Evolutionary conservation across 2,888 invertebrate genomes (phyloP), one percentile per base, ranked within the genome.

Genomic region (Ormyrus nitidulus): DNA sequence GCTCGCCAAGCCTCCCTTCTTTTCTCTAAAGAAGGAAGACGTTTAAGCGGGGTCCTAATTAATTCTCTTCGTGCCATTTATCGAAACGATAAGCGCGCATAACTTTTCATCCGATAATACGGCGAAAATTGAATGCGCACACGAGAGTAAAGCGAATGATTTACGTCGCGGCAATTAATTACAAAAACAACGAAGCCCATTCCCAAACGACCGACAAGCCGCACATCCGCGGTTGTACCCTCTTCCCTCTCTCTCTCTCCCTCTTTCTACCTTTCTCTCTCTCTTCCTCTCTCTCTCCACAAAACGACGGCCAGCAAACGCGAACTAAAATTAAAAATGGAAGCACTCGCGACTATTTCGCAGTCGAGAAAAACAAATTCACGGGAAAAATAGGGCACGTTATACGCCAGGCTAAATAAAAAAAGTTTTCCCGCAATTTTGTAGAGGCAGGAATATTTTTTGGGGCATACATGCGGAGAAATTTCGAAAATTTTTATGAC

Each of bases 231-330:
- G 69, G 69, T 79, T 61, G 61, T 73, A 61, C 59, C 49, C 10
- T 9, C 48, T 8, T 19, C 4, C 10, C 9, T 48, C 19, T 58
- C 58, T 44, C 48, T 11, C 44, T 8, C 58, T 68, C 44, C 44
- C 56, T 48, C 62, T 61, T 54, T 9, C n/a, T 58, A n/a, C n/a
- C 4, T 13, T 6, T 48, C 19, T 65, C 58, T 44, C 48, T 11
- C 44, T 11, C 58, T 68, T 34, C 3, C 44, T 34, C 1, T 44
- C 34, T 44, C 68, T 19, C 82, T 77, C 70, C 81, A 83, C 77
- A 82, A 80, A 86, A 85, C 85, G 83, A 85, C 81, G 72, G 76
- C 68, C 74, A 54, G 66, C 81, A 61, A 64, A 70, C 49, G 74
- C 64, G 34, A 56, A 73, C 66, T 64, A 66, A 68, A 74, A 78